Base-by-base conservation (phyloP, 35 echinoderm and acorn worm species). In the Lytechinus pictus region DNA sequence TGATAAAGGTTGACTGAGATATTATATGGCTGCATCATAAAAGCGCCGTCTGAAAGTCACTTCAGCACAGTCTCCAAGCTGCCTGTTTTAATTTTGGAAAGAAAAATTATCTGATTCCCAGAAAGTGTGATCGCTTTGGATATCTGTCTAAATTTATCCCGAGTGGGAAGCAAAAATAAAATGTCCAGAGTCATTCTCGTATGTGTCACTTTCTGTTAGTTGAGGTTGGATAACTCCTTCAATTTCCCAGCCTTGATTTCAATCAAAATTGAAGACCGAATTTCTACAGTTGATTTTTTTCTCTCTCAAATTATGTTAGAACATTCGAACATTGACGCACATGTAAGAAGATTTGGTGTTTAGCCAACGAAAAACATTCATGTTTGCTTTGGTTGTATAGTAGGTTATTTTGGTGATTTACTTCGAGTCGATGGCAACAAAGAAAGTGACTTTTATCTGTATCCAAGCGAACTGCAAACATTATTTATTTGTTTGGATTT, bases 161-260 rank as follows among this genome's bases (percentile, higher is more conserved):
- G 19, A 79, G 66, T 79, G 66, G 66, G 66, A 79, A 79, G 66
- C 4, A 79, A 79, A 79, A 79, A 79, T 79, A 79, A 24, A 79
- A 79, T 79, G 66, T 79, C 19, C 66, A 16, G n/a, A 79, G 66
- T 79, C 66, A 79, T n/a, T 79, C 66, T 24, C 19, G 5, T 4
- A n/a, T 79, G 66, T 79, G 66, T 79, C 66, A 79, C 66, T 79
- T 79, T 79, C 16, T 16, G 66, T 79, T 79, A 79, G 66, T 79
- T 16, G 19, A 4, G 19, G 19, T 79, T n/a, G 66, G 66, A 16
- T 79, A 79, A 79, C 66, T 79, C n/a, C 19, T 24, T 24, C 16
- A n/a, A 79, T 79, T 79, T 79, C 14, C 66, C 19, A 79, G 66
- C 66, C 66, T 79, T 9, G 56, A 79, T n/a, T 24, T 79, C 14